Evolutionary conservation across 2,113 vertebrate species (phyloP).

Genomic region (Lepisosteus oculatus): DNA sequence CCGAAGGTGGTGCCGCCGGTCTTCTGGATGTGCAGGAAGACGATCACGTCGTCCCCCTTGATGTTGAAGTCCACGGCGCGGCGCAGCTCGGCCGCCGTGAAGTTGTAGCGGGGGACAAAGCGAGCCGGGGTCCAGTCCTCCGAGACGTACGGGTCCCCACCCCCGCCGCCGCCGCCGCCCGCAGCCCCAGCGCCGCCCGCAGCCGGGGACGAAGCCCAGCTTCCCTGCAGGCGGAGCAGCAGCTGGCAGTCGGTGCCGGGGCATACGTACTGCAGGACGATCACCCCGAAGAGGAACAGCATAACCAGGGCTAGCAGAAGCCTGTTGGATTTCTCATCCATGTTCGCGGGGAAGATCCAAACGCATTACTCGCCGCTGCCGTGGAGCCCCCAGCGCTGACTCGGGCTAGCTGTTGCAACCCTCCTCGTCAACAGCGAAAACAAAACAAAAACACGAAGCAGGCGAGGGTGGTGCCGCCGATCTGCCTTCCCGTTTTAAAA

Average conservation of each 20-base stretch:
- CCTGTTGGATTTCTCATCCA: constrained; percentile 88
- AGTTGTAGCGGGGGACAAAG: constrained; percentile 86
- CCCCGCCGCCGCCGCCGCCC: constrained; percentile 28
- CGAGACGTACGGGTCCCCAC: constrained; percentile 81
- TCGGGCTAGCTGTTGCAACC: constrained; percentile 14
- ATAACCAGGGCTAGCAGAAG: constrained; percentile 81
- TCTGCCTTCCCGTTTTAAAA: no score
- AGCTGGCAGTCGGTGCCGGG: constrained; percentile 85
- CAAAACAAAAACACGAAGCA: constrained; percentile 46
- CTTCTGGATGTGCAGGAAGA: constrained; percentile 79
- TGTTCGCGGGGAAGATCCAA: constrained; percentile 63
- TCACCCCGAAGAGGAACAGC: constrained; percentile 84
- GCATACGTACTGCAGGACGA: constrained; percentile 90
- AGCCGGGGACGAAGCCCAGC: constrained; percentile 56
- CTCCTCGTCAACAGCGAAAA: neutral
- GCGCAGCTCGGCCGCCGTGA: constrained; percentile 75
- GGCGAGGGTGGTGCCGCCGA: no score
- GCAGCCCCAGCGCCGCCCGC: constrained; percentile 30
- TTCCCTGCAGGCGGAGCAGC: constrained; percentile 68
- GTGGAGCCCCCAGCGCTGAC: constrained; percentile 29
- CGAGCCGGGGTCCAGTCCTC: constrained; percentile 84
- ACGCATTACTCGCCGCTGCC: constrained; percentile 56
- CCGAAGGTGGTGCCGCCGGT: constrained; percentile 87
- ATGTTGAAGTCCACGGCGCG: constrained; percentile 84
- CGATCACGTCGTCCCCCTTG: constrained; percentile 86